Evolutionary conservation across 2,797 vertebrate genomes (phyloP), one percentile per base, ranked within the genome.

Genomic region (Danionella dracula): DNA sequence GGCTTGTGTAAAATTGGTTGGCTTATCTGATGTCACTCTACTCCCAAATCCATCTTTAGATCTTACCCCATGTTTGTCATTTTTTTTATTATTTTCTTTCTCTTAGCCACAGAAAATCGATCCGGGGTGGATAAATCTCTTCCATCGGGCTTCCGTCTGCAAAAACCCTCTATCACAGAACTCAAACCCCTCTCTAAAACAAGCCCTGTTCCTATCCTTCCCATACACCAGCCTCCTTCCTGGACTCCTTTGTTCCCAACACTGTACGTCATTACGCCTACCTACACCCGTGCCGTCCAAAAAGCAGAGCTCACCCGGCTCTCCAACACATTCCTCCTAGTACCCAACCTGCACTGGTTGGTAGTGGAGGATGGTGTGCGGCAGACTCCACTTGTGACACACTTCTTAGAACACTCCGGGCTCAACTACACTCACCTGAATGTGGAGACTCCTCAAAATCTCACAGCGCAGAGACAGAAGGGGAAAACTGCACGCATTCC

Each of bases 291-390:
- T 5, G 81, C 83, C 0, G 85, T 88, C 50, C 90, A 92, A 78
- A 89, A 90, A 72, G 89, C 90, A 1, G 89, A 92, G 77, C 85
- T 92, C 66, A 89, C 86, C 0, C 87, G 89, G 3, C 77, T 92
- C 68, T 79, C 85, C 15, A 88, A 91, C 82, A 91, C 90, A 1
- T 80, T 92, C 63, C 87, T 90, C 46, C 86, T 89, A 0, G 81
- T 92, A 15, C 76, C 86, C 51, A 87, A 88, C 69, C 82, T 92
- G 38, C 87, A 91, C 82, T 90, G 91, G 90, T 84, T 90, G 40
- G 70, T 90, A 46, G 89, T 92, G 79, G 87, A 91, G 73, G 89
- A 91, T 68, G 78, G 87, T 1, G 68, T 66, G 12, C 73, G 74
- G 23, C 82, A 64, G 56, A 88, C 84, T 0, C 2, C 71, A 0